Evolutionary conservation across 2,113 vertebrate genomes (phyloP), one percentile per base, ranked within the genome.

Genomic region (Hystrix cristata): DNA sequence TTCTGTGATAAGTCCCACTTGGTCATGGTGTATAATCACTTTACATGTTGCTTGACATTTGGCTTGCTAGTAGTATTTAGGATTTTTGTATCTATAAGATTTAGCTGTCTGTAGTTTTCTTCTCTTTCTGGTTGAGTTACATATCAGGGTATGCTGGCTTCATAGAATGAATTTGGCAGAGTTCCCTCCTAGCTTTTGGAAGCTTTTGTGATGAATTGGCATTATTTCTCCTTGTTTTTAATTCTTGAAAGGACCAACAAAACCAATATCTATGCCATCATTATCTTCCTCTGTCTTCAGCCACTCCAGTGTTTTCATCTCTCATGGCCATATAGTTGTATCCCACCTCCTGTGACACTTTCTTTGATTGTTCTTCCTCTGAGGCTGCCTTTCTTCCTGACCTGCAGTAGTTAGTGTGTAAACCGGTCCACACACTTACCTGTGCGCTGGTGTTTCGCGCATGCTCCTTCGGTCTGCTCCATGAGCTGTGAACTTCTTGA

Each of bases 181-280:
- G 10, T 82, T 86, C n/a, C 51, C 11, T 84, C 71, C 55, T 82
- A 13, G 38, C 48, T 71, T 65, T 13, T 23, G 67, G 59, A 91
- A 84, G 94, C 79, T 29, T 94, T 83, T 87, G 78, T 87, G 64
- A 87, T 82, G 31, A 72, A 79, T 23, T 83, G n/a, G 7, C 46
- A n/a, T 65, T 46, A 57, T 87, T 60, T 91, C 10, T 69, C 51
- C 51, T 90, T 88, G 38, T 86, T 87, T 90, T 76, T 59, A 71
- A 31, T 91, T 84, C 43, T 29, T 64, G 62, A 88, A 88, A 62
- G 57, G 48, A 72, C 79, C 21, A 90, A 89, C 16, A 38, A 60
- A 84, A 59, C 14, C 43, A 46, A 15, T 51, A 64, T 19, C 43
- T 34, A 55, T 43, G 18, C 48, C 29, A 38, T 31, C 59, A 13